Conservation (phyloP, 35 echinoderm and acorn worm species). For the Strongylocentrotus purpuratus region DNA sequence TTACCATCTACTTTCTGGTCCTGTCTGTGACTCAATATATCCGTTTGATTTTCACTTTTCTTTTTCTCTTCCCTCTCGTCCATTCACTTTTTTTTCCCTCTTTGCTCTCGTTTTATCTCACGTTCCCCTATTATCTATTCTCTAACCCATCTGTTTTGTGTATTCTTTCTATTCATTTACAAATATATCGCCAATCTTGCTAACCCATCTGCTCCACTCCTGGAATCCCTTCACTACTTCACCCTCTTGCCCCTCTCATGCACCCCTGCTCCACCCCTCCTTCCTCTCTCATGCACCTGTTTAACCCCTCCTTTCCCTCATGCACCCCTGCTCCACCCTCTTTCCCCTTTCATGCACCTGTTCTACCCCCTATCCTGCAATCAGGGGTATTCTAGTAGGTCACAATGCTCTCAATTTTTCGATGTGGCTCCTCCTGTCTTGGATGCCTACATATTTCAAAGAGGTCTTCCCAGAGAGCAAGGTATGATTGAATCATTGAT, state of each 20-base stretch:
- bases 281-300: neutral
- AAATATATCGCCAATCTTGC: neutral
- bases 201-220: neutral
- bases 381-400: constrained; percentile 62
- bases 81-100: neutral
- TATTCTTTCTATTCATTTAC: neutral
- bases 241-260: neutral
- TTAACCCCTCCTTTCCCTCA: neutral
- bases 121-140: neutral
- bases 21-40: neutral
- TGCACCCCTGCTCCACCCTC: neutral
- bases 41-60: neutral
- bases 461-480: constrained; percentile 65
- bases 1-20: neutral
- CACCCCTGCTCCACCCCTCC: neutral
- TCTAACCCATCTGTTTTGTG: neutral
- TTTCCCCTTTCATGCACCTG: neutral
- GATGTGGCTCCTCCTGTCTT: constrained; percentile 64
- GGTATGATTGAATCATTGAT: constrained; percentile 34
- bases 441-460: constrained; percentile 82
- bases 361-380: neutral
- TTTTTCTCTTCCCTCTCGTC: neutral
- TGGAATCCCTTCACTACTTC: neutral
- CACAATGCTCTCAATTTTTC: constrained; percentile 67
- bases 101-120: neutral